Percentiles rank a stretch among this genome's conserved stretches.
Evolutionary conservation across 2,888 invertebrate genomes (phyloP).

Genomic region (Dysmachus trigonus): DNA sequence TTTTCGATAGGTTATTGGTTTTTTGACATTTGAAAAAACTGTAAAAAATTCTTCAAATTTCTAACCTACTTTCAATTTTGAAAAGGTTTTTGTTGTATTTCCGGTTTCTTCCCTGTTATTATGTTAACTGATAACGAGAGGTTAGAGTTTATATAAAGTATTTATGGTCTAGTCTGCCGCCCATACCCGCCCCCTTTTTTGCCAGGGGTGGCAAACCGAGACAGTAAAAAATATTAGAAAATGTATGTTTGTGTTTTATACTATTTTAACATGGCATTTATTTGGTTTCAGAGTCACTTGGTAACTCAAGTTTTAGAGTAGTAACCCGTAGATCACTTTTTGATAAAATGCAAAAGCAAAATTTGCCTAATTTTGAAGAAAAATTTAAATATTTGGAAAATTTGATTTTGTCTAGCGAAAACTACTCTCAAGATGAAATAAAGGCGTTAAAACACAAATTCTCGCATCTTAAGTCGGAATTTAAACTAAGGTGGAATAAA

Average conservation of each 20-base stretch:
- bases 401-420: not conserved
- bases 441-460: not conserved
- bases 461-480: not conserved
- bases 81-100: too few relatives aligned
- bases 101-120: not conserved
- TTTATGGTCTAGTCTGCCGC: not conserved
- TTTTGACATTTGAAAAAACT: too few relatives aligned
- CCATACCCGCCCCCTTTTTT: not conserved
- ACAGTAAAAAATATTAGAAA: not conserved
- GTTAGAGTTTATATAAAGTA: too few relatives aligned
- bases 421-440: not conserved
- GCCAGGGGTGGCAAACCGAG: not conserved
- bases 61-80: too few relatives aligned
- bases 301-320: not conserved
- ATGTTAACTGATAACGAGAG: too few relatives aligned
- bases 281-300: not conserved
- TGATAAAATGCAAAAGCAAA: slow-evolving; percentile 24
- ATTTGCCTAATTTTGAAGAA: slow-evolving; percentile 16
- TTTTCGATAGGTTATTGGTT: too few relatives aligned
- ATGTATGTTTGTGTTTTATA: not conserved
- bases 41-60: too few relatives aligned
- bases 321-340: not conserved
- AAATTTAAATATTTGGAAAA: not conserved
- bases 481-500: not conserved
- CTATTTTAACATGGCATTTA: not conserved